phyloP scores from a whole-genome alignment of 2,888 invertebrate species.

The Dioctria linearis region DNA sequence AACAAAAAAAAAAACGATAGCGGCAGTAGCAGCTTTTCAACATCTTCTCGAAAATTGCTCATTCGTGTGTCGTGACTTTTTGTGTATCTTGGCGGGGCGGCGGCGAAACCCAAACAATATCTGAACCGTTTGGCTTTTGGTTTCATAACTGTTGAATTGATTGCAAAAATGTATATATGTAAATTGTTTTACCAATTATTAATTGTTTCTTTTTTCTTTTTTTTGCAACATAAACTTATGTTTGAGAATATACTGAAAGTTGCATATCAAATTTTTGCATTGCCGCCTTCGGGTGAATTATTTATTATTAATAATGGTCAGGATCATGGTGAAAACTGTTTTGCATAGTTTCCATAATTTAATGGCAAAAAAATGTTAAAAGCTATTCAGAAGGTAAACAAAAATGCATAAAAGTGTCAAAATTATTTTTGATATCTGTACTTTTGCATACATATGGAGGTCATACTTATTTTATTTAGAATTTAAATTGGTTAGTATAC shows the following conservation, averaged over 20 bases:
- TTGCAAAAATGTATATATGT: not conserved
- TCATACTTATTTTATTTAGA: too few relatives aligned
- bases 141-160: not conserved
- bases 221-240: not conserved
- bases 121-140: not conserved
- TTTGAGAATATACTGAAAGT: not conserved
- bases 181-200: not conserved
- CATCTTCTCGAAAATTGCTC: too few relatives aligned
- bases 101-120: not conserved
- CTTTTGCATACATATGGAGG: too few relatives aligned
- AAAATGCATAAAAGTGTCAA: too few relatives aligned
- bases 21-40: too few relatives aligned
- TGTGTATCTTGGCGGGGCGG: not conserved
- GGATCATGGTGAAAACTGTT: constrained; percentile 13
- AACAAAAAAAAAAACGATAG: too few relatives aligned
- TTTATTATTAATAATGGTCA: constrained; percentile 25
- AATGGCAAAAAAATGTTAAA: not conserved
- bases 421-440: too few relatives aligned
- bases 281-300: not conserved
- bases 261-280: not conserved
- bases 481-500: too few relatives aligned
- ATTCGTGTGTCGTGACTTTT: not conserved
- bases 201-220: too few relatives aligned
- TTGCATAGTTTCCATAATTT: constrained; percentile 14
- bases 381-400: too few relatives aligned